Conservation (phyloP, 2,113 vertebrate genomes). For the Benitochromis conjunctus region DNA sequence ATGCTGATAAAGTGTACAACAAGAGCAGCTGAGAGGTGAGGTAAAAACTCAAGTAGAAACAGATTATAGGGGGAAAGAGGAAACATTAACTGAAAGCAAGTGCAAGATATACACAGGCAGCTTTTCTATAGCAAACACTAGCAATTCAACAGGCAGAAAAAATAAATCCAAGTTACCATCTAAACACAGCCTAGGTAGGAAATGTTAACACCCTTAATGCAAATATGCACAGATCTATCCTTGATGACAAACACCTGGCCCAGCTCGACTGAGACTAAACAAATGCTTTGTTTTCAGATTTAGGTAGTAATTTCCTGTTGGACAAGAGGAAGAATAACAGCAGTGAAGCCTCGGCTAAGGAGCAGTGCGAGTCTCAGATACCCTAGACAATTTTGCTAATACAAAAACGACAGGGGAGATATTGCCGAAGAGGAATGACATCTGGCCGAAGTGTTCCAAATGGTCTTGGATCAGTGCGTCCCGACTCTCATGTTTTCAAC, state of each 20-base stretch:
- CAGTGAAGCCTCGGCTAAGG: not conserved
- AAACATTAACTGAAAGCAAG: conserved; percentile 5
- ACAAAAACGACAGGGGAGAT: not conserved
- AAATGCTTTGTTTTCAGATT: conserved; percentile 37
- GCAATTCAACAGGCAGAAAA: conserved; percentile 2
- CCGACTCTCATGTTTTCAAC: not conserved
- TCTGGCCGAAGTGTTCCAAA: conserved; percentile 26
- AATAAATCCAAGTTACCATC: conserved; percentile 24
- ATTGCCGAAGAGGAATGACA: conserved; percentile 19
- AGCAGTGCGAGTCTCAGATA: not conserved
- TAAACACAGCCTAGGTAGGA: not conserved
- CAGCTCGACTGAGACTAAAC: conserved; percentile 24
- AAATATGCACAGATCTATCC: conserved; percentile 20
- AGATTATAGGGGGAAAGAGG: not conserved
- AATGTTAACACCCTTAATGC: conserved; percentile 30
- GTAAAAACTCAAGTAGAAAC: not conserved
- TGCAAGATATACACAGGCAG: not conserved
- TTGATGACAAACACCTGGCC: conserved; percentile 46
- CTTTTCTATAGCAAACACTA: conserved; percentile 12
- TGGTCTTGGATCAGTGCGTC: conserved; percentile 2
- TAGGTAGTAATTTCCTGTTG: conserved; percentile 53
- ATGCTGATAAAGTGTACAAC: not conserved
- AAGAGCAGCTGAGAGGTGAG: not conserved
- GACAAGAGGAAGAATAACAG: conserved; percentile 43
- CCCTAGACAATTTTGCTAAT: not conserved